Percentiles rank a stretch among this genome's conserved stretches.
Evolutionary conservation across 2,113 vertebrate species (phyloP).

Genomic region (Tiliqua scincoides): DNA sequence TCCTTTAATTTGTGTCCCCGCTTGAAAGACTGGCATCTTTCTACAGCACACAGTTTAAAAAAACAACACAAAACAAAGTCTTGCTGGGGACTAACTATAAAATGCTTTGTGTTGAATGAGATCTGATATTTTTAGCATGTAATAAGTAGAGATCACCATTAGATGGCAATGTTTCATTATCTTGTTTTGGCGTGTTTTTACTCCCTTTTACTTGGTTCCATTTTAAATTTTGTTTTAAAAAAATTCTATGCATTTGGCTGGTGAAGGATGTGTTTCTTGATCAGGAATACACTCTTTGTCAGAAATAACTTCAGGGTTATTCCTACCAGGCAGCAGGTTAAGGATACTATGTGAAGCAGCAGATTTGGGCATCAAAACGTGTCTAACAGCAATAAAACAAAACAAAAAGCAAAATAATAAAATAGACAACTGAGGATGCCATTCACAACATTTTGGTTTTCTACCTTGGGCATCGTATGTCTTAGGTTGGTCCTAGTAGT

Average conservation of each 20-base stretch:
- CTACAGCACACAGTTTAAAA: not conserved
- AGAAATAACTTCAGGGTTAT: conserved; percentile 39
- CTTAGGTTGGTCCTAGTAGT: not conserved
- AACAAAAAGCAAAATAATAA: not conserved
- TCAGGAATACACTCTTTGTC: conserved; percentile 14
- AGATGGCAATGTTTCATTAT: conserved; percentile 74
- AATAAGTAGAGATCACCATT: conserved; percentile 47
- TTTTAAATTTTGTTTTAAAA: conserved; percentile 33
- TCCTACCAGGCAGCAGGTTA: conserved; percentile 6
- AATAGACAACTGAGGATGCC: not conserved
- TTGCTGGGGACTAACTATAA: not conserved
- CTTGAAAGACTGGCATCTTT: not conserved
- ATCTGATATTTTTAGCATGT: conserved; percentile 4
- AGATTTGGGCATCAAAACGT: not conserved
- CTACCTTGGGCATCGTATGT: not conserved
- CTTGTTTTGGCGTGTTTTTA: not conserved
- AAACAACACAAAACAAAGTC: not conserved
- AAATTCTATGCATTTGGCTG: not conserved
- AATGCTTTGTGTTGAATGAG: not conserved
- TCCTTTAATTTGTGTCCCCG: not conserved
- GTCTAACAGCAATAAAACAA: not conserved
- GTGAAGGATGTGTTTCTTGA: conserved; percentile 45
- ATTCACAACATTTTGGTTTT: conserved; percentile 13
- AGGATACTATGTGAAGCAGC: conserved; percentile 2
- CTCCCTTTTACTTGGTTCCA: fast-evolving